These are phyloP conservation scores for Barbus barbus DNA, from an alignment of 2,113 vertebrate species.

Conservation along the genomic window DNA sequence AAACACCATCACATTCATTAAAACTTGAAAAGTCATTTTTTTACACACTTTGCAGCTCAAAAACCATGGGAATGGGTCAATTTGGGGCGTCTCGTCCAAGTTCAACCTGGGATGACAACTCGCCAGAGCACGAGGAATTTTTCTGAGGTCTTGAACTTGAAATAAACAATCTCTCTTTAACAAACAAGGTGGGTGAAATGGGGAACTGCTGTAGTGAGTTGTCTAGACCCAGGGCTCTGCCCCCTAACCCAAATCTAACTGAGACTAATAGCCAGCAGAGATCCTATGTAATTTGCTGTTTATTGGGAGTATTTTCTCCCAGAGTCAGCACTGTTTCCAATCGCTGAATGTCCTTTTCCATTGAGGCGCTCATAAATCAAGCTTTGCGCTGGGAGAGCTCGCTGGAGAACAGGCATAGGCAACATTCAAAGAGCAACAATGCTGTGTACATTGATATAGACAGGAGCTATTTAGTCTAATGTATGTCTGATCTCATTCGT, in stretches of 20 bases:
- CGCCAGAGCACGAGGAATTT: background rate
- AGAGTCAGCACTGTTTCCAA: slow-evolving; percentile 76
- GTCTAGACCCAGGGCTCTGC: slow-evolving; percentile 48
- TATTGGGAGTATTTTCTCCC: slow-evolving; percentile 80
- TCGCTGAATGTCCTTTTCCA: slow-evolving; percentile 78
- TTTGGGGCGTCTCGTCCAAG: background rate
- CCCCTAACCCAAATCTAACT: slow-evolving; percentile 65
- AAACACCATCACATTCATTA: slow-evolving; percentile 48
- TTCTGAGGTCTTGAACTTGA: slow-evolving; percentile 25
- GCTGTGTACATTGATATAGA: slow-evolving; percentile 51
- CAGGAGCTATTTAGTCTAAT: slow-evolving; percentile 57
- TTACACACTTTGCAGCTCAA: slow-evolving; percentile 5
- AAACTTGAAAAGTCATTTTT: slow-evolving; percentile 4
- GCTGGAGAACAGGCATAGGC: slow-evolving; percentile 62
- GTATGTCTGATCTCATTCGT: slow-evolving; percentile 53
- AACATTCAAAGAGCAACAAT: slow-evolving; percentile 60
- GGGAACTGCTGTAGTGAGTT: slow-evolving; percentile 54
- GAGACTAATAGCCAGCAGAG: slow-evolving; percentile 75
- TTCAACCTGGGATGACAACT: slow-evolving; percentile 40
- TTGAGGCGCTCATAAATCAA: slow-evolving; percentile 82
- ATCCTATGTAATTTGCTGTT: slow-evolving; percentile 81
- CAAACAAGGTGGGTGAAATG: slow-evolving; percentile 56
- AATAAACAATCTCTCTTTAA: slow-evolving; percentile 48
- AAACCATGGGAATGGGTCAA: background rate
- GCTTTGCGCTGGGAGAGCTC: slow-evolving; percentile 63